These are phyloP conservation scores for Malthinus seriepunctatus DNA, from an alignment of 2,888 invertebrate genomes.

Conservation along the genomic window DNA sequence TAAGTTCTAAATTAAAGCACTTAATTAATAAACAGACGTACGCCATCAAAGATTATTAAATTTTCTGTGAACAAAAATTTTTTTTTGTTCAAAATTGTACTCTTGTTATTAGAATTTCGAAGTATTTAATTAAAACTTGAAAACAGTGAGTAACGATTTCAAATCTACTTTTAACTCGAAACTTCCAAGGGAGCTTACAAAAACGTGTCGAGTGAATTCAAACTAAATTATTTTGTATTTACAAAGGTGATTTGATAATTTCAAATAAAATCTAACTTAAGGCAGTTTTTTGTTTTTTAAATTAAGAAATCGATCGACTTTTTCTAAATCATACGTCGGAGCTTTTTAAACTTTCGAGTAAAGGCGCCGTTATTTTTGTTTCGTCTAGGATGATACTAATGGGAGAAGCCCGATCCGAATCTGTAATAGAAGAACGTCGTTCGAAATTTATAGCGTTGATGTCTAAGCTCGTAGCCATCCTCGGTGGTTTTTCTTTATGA, in stretches of 20 bases:
- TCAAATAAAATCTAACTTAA: no score
- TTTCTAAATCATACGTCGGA: slow-evolving; percentile 48
- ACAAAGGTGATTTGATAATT: background rate
- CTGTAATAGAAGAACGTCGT: slow-evolving; percentile 41
- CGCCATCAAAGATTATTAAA: no score
- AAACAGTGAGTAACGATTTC: background rate
- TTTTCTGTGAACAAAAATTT: background rate
- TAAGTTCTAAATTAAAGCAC: no score
- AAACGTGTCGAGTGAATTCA: background rate
- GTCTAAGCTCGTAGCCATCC: slow-evolving; percentile 50
- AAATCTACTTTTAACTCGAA: background rate
- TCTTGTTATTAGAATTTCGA: background rate
- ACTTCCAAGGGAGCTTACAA: background rate
- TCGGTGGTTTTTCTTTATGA: slow-evolving; percentile 42
- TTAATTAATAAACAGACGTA: no score
- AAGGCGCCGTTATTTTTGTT: slow-evolving; percentile 48
- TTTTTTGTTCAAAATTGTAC: background rate
- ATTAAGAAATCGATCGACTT: background rate
- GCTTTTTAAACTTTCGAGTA: slow-evolving; percentile 50
- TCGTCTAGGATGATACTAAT: slow-evolving; percentile 49
- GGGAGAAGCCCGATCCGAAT: slow-evolving; percentile 32
- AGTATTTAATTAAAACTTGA: background rate
- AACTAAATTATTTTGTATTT: background rate
- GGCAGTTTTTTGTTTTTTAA: no score
- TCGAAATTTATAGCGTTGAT: slow-evolving; percentile 41